phyloP scores from a whole-genome alignment of 2,797 vertebrate species.

The Pantherophis vulpinus region DNA sequence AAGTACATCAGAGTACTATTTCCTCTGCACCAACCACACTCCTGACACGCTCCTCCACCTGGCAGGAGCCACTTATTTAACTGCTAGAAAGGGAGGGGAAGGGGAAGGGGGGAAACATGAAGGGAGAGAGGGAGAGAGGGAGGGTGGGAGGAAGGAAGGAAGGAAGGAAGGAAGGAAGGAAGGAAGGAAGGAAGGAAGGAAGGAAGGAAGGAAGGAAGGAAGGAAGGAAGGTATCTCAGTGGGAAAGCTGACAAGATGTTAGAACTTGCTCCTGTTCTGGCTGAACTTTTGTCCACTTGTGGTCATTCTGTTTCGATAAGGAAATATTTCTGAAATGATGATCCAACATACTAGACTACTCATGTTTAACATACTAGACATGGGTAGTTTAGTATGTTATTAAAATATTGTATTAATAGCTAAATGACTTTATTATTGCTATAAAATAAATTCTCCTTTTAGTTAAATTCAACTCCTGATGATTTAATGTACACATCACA shows the following conservation, averaged over 20 bases:
- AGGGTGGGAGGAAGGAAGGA: fast-evolving
- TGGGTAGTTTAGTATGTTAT: not conserved
- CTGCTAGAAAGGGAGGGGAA: not conserved
- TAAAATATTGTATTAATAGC: not conserved
- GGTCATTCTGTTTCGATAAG: not conserved
- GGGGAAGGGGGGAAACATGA: too few species aligned
- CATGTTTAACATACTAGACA: not conserved
- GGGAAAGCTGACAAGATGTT: not conserved
- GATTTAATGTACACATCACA: not conserved
- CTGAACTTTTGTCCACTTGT: not conserved
- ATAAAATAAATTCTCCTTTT: not conserved
- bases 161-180: too few species aligned
- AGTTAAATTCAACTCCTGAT: not conserved
- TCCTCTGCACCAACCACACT: not conserved
- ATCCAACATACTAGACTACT: not conserved
- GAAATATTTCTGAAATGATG: not conserved
- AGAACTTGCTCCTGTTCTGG: not conserved
- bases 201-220: too few species aligned
- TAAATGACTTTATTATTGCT: not conserved
- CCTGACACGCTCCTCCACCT: not conserved
- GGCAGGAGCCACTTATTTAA: not conserved
- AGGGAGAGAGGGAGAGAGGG: too few species aligned
- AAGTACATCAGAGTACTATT: not conserved
- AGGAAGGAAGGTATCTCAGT: not conserved
- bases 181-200: too few species aligned